Evolutionary conservation across 2,113 vertebrate species (phyloP), one percentile per base, ranked within the genome.

Genomic region (Grus americana): DNA sequence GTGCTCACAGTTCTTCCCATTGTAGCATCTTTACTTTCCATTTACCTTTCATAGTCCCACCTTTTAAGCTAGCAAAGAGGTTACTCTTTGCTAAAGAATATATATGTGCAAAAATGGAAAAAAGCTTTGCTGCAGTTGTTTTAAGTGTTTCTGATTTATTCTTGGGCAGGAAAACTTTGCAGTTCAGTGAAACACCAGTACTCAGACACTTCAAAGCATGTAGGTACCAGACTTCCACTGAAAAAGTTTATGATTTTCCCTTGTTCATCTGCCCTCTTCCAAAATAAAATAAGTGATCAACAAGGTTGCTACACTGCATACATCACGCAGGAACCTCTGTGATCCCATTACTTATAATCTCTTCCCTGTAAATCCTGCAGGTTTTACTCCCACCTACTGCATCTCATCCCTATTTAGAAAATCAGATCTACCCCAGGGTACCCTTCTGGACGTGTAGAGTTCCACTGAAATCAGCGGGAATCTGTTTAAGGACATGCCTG

Each of bases 391-490:
- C 42, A 73, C 84, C 58, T 86, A 62, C 75, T 63, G 82, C 59
- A 78, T 72, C 72, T 92, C 76, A 71, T 83, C 74, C 38, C 74
- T 83, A 15, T 96, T 94, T 91, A 92, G 89, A 81, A 92, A 92
- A 95, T 55, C 92, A 68, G 80, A 86, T 79, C 79, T 91, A 87
- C 83, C 76, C 86, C 76, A 82, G 84, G 84, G 87, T 84, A 88
- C 49, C 84, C 78, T 95, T 59, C 87, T 79, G 91, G 80, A 89
- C 2, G 1, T 54, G 80, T 76, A 92, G 78, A 70, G 84, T 79
- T 96, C 86, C 84, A 93, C 70, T 91, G 96, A 95, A 95, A 95
- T 91, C 95, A 93, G 80, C 30, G 11, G 94, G 86, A 92, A 84
- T 76, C 95, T 91, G 87, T 87, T 95, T 95, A 94, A 95, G 78